These are phyloP conservation scores for Danio jaintianensis DNA, from an alignment of 2,797 vertebrate genomes.

Conservation along the genomic window DNA sequence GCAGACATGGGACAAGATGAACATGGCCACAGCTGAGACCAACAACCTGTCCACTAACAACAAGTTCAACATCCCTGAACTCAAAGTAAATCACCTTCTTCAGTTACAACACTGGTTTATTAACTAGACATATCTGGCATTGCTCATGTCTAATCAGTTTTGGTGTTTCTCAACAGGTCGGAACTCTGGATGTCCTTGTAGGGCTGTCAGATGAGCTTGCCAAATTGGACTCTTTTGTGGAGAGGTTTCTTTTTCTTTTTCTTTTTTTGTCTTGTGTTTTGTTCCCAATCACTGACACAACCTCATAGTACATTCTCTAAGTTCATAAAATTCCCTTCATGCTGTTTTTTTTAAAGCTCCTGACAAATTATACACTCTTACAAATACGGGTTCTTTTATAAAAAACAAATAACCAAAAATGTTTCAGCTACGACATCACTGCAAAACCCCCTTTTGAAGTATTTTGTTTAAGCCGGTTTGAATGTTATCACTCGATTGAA, in stretches of 20 bases:
- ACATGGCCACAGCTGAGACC: slow-evolving; percentile 84
- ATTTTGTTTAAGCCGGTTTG: too few relatives aligned
- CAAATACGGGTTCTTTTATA: too few relatives aligned
- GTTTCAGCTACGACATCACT: too few relatives aligned
- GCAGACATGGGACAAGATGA: slow-evolving; percentile 96
- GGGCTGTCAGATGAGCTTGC: slow-evolving; percentile 96
- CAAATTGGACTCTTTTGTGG: slow-evolving; percentile 94
- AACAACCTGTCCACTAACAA: slow-evolving; percentile 90
- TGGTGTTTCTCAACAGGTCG: slow-evolving; percentile 82
- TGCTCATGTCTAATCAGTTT: slow-evolving; percentile 54
- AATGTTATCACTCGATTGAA: too few relatives aligned
- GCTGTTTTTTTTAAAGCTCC: neutral
- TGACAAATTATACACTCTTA: neutral
- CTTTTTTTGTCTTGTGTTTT: neutral
- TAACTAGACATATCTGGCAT: neutral
- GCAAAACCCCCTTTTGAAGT: too few relatives aligned
- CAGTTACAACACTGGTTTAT: neutral
- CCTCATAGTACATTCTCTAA: neutral
- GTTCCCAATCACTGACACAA: neutral
- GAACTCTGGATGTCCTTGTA: slow-evolving; percentile 95
- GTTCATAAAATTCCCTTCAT: neutral
- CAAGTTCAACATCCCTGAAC: slow-evolving; percentile 96
- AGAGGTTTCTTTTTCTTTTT: slow-evolving; percentile 77
- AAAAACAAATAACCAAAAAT: too few relatives aligned
- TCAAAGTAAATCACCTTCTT: slow-evolving; percentile 82